A percentile compares a stretch with the other conserved stretches of the same genome.
Evolutionary conservation across 2,888 invertebrate genomes (phyloP).

Genomic region (Aphidoletes aphidimyza): DNA sequence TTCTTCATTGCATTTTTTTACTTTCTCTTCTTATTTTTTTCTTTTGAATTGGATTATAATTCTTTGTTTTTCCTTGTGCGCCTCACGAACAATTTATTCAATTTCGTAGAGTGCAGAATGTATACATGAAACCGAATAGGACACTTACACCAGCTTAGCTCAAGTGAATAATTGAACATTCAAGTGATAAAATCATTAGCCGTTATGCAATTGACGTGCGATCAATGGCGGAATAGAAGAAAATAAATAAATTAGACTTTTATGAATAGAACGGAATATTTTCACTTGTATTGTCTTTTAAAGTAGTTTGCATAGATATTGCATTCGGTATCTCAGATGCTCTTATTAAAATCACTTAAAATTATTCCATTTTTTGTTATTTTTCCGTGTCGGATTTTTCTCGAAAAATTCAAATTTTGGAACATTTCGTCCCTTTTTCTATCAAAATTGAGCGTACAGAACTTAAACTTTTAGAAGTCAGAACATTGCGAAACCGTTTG

Average conservation of each 20-base stretch:
- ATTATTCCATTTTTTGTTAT: too few species aligned
- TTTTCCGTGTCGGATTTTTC: too few species aligned
- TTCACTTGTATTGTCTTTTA: neutral
- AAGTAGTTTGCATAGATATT: too few species aligned
- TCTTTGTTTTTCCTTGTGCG: neutral
- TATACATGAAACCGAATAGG: neutral
- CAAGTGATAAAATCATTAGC: constrained; percentile 47
- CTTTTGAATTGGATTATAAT: constrained; percentile 24
- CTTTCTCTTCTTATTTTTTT: too few species aligned
- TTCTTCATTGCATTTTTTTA: neutral
- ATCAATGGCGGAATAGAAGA: constrained; percentile 10
- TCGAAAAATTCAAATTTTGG: too few species aligned
- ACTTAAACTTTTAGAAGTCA: too few species aligned
- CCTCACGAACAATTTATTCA: constrained; percentile 27
- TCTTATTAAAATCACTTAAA: too few species aligned
- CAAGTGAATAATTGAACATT: constrained; percentile 51
- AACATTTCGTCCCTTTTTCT: too few species aligned
- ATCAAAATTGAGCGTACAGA: too few species aligned
- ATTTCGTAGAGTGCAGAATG: neutral
- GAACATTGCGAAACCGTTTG: neutral
- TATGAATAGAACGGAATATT: too few species aligned
- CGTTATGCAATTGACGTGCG: neutral
- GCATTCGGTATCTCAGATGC: too few species aligned
- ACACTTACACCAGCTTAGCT: neutral
- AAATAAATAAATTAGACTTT: constrained; percentile 19